Evolutionary conservation across 2,888 invertebrate species (phyloP), one percentile per base, ranked within the genome.

Genomic region (Eremobia ochroleuca): DNA sequence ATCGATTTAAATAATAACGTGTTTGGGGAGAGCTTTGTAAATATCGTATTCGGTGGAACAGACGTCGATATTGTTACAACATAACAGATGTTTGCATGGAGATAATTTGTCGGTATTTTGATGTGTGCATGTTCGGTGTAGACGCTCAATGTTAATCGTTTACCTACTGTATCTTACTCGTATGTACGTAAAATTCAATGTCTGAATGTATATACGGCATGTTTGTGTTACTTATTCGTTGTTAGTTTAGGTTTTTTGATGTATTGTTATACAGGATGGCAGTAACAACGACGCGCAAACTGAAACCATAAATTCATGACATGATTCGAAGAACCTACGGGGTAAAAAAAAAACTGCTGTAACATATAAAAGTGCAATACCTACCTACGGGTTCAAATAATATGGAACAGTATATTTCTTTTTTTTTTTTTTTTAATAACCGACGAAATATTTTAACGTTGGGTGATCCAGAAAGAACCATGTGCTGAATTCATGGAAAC

Each of bases 11-110:
- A 77, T 61, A 72, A 46, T 87, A 85, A 83, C 81, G 75, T 80
- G 81, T 88, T 87, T 85, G 83, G 81, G 82, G 78, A 83, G 72
- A 81, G 88, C 87, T 88, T 88, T 90, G 87, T 88, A 88, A 87
- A 80, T 77, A 78, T 82, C 76, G 73, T 77, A 66, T 70, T 83
- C 77, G 61, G 67, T 78, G 78, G 59, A 81, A 81, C 68, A 68
- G 40, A 76, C 76, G 72, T 85, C 77, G 74, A 83, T 82, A 73
- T 77, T 77, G 75, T 64, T 71, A 31, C 40, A 58, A 83, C 66
- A 43, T 71, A 81, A 77, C 81, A 31, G 62, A 62, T 58, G 62
- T 64, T 73, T 88, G 90, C 87, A 87, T 88, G 86, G 55, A 80
- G 46, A 81, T 80, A 65, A 64, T 69, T 76, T 81, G 61, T 80